Conservation (phyloP, 2,888 invertebrate genomes). For the Euspilapteryx auroguttella region DNA sequence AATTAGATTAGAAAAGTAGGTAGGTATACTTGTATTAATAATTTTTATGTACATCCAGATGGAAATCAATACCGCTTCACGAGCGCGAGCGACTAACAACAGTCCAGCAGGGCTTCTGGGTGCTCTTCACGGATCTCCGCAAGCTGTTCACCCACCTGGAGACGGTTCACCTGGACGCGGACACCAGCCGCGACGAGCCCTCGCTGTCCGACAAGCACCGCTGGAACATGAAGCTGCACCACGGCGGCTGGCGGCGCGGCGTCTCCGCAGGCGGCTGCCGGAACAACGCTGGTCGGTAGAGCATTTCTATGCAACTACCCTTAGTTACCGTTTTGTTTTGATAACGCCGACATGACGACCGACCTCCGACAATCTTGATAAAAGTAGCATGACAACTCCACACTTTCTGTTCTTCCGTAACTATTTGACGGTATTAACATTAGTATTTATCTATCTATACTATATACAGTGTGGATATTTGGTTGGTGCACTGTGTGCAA, state of each 20-base stretch:
- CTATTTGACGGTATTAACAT: too few relatives aligned
- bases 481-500: too few relatives aligned
- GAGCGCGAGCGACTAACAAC: constrained; percentile 74
- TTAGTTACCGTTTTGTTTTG: too few relatives aligned
- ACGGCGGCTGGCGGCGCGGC: constrained; percentile 84
- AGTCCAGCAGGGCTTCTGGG: constrained; percentile 78
- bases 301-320: not conserved
- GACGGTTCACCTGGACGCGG: constrained; percentile 83
- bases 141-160: constrained; percentile 82
- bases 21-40: too few relatives aligned
- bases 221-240: constrained; percentile 87
- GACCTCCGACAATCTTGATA: too few relatives aligned
- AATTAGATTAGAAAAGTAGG: too few relatives aligned
- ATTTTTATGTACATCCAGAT: too few relatives aligned
- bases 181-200: constrained; percentile 84
- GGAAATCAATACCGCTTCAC: constrained; percentile 74
- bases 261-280: constrained; percentile 89
- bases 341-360: too few relatives aligned
- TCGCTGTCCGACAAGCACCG: constrained; percentile 73
- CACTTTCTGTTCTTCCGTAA: too few relatives aligned
- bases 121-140: constrained; percentile 80
- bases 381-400: too few relatives aligned
- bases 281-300: constrained; percentile 72
- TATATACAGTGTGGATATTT: too few relatives aligned
- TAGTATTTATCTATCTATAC: too few relatives aligned